These are phyloP conservation scores for Zenarchopterus dispar DNA, from an alignment of 2,797 vertebrate species.

Conservation along the genomic window DNA sequence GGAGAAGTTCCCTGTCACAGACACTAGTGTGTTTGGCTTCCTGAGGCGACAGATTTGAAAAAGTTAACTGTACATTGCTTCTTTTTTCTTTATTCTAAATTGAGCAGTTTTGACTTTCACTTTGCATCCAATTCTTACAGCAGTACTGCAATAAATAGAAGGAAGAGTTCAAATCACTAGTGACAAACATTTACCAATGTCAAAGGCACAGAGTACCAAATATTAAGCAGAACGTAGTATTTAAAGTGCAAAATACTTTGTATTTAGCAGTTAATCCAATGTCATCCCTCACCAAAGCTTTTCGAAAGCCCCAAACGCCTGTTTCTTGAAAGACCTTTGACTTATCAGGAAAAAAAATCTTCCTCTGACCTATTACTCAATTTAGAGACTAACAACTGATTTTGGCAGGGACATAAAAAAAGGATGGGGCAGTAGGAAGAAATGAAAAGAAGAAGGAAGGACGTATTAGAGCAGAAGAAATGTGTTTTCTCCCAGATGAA, in stretches of 20 bases:
- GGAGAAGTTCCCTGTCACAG: slow-evolving; percentile 16
- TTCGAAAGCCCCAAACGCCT: slow-evolving; percentile 24
- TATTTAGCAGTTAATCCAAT: slow-evolving; percentile 27
- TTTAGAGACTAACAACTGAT: slow-evolving; percentile 9
- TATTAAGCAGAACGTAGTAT: background rate
- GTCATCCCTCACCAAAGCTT: slow-evolving; percentile 19
- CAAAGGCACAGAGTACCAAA: slow-evolving; percentile 12
- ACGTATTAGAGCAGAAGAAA: slow-evolving; percentile 19
- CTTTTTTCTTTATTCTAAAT: background rate
- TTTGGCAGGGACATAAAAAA: background rate
- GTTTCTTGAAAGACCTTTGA: slow-evolving; percentile 30
- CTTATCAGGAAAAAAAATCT: slow-evolving; percentile 26
- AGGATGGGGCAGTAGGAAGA: slow-evolving; percentile 6
- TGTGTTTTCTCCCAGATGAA: slow-evolving; percentile 15
- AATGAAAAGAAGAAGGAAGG: slow-evolving; percentile 5
- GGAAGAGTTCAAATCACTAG: background rate
- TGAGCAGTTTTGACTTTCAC: slow-evolving; percentile 6
- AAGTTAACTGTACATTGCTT: slow-evolving; percentile 14
- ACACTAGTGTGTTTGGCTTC: slow-evolving; percentile 25
- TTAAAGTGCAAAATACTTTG: slow-evolving; percentile 14
- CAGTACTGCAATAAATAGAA: slow-evolving; percentile 16
- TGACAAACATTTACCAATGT: slow-evolving; percentile 5
- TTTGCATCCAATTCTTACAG: slow-evolving; percentile 21
- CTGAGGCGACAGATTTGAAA: slow-evolving; percentile 20
- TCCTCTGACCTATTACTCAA: slow-evolving; percentile 6